These are phyloP conservation scores for Napeogenes inachia DNA, from an alignment of 2,888 invertebrate genomes.

Conservation along the genomic window DNA sequence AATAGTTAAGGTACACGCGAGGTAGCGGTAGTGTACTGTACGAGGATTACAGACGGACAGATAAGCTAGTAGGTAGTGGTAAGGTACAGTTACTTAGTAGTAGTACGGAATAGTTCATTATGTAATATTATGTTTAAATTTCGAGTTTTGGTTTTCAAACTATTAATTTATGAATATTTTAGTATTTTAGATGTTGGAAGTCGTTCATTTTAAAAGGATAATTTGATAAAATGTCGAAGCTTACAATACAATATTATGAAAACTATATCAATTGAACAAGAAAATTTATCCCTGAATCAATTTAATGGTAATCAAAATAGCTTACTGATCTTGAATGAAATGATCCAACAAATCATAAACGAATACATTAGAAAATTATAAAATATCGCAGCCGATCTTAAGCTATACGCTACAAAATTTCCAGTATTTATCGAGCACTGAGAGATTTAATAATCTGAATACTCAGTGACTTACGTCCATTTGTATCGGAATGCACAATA, in stretches of 20 bases:
- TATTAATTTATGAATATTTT: no score
- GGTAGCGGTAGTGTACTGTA: conserved; percentile 26
- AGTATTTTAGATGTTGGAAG: no score
- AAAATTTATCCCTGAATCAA: no score
- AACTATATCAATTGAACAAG: no score
- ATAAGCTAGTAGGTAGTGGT: not conserved
- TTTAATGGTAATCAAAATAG: no score
- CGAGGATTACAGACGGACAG: conserved; percentile 9
- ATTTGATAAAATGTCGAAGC: no score
- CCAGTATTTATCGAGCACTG: conserved; percentile 19
- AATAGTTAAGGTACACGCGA: conserved; percentile 26
- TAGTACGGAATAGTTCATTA: not conserved
- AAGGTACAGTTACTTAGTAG: no score
- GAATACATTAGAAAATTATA: not conserved
- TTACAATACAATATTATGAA: no score
- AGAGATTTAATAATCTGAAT: conserved; percentile 32
- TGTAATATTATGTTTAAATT: not conserved
- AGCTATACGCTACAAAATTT: conserved; percentile 13
- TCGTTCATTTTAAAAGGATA: no score
- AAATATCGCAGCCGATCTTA: not conserved
- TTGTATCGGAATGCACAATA: not conserved
- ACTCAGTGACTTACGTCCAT: conserved; percentile 11
- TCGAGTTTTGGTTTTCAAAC: not conserved
- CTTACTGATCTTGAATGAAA: not conserved
- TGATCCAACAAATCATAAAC: not conserved